Evolutionary conservation across 2,888 invertebrate genomes (phyloP).

Genomic region (Tenodera sinensis): DNA sequence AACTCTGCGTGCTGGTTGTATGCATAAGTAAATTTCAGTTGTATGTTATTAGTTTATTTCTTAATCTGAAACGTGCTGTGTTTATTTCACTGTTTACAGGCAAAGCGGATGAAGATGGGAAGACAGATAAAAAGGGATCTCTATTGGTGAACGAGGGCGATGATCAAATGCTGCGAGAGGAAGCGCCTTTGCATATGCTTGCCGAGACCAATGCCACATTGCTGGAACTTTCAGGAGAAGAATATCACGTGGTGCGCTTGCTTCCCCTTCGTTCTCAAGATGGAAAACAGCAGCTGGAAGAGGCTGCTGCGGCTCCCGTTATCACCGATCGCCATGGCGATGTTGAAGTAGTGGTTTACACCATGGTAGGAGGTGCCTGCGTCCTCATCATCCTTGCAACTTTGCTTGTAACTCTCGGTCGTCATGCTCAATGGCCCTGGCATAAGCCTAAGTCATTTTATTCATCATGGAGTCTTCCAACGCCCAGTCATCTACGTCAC

Average conservation of each 20-base stretch:
- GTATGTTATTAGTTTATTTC: neutral
- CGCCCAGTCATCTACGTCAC: constrained; percentile 4
- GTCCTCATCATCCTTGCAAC: constrained; percentile 38
- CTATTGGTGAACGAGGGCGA: constrained; percentile 19
- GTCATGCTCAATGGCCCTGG: constrained; percentile 32
- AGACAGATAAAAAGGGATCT: constrained; percentile 25
- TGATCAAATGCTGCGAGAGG: constrained; percentile 35
- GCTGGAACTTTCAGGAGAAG: constrained; percentile 40
- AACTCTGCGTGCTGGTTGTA: too few species aligned
- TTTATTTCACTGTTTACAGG: neutral
- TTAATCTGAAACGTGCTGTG: neutral
- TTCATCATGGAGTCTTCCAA: constrained; percentile 8
- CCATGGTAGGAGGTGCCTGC: neutral
- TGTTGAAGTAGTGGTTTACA: neutral
- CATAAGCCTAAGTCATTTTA: constrained; percentile 26
- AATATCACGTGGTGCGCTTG: constrained; percentile 38
- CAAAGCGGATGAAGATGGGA: constrained; percentile 1
- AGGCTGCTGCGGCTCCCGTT: neutral
- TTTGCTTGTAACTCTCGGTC: constrained; percentile 36
- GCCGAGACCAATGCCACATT: constrained; percentile 40
- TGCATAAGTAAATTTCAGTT: too few species aligned
- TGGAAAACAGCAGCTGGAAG: neutral
- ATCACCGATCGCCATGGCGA: neutral
- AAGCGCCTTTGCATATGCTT: constrained; percentile 38
- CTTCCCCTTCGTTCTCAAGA: constrained; percentile 21